Conservation (phyloP, 2,888 invertebrate species). For the Cheilosia impressa region DNA sequence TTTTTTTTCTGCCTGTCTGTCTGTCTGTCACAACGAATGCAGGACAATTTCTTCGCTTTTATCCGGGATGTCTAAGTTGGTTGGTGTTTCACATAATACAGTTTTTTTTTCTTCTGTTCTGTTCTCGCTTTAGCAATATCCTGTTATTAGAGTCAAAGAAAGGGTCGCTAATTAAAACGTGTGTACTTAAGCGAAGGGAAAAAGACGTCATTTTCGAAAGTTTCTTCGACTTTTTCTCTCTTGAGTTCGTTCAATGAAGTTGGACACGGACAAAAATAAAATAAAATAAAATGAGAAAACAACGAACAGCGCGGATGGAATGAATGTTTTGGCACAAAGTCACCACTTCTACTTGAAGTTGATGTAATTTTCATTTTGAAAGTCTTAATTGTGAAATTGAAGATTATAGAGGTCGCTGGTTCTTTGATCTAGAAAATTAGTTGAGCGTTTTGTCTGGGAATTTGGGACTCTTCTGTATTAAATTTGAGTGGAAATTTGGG, state of each 20-base stretch:
- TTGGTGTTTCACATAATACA: constrained; percentile 13
- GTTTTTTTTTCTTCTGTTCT: neutral
- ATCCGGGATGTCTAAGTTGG: constrained; percentile 39
- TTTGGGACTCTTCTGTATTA: too few relatives aligned
- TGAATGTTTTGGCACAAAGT: constrained; percentile 71
- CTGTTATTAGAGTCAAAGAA: constrained; percentile 59
- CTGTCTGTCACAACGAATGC: constrained; percentile 57
- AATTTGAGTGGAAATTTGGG: too few relatives aligned
- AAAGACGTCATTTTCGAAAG: constrained; percentile 35
- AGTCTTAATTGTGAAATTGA: constrained; percentile 71
- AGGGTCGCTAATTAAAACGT: constrained; percentile 70
- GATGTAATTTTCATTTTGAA: constrained; percentile 61
- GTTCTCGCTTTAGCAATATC: constrained; percentile 63
- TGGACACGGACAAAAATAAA: constrained; percentile 5
- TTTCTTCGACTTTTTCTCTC: constrained; percentile 23
- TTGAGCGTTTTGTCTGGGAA: neutral
- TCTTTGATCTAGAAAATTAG: neutral
- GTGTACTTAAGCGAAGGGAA: constrained; percentile 64
- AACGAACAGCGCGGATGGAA: constrained; percentile 32
- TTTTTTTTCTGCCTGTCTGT: constrained; percentile 31
- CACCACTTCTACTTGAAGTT: constrained; percentile 55
- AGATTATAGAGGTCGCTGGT: constrained; percentile 55
- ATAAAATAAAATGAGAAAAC: neutral
- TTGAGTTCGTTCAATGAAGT: neutral
- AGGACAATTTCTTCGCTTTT: constrained; percentile 47